Percentiles rank a stretch among this genome's conserved stretches.
Evolutionary conservation across 2,113 vertebrate species (phyloP).

Genomic region (Vulpes vulpes): DNA sequence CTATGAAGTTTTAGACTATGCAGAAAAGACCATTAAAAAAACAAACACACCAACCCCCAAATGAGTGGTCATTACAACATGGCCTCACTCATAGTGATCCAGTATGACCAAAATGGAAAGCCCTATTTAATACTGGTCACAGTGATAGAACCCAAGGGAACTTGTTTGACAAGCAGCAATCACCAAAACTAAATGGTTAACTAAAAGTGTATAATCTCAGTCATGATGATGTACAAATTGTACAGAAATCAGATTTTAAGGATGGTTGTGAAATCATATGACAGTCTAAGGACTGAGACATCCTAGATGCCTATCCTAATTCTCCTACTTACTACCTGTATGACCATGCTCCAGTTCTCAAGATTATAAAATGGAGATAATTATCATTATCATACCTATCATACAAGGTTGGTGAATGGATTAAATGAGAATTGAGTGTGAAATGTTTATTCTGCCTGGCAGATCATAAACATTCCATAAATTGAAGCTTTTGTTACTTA

Average conservation of each 20-base stretch:
- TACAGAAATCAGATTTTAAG: not conserved
- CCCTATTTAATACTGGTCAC: not conserved
- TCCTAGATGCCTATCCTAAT: not conserved
- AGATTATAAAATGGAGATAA: not conserved
- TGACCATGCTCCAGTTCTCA: not conserved
- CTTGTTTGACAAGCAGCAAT: not conserved
- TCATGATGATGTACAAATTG: not conserved
- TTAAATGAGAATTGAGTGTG: not conserved
- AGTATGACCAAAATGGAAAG: not conserved
- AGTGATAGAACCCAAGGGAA: not conserved
- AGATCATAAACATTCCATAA: not conserved
- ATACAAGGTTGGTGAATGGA: not conserved
- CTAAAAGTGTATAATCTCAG: not conserved
- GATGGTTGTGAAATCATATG: not conserved
- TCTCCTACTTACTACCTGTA: not conserved
- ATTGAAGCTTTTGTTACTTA: not conserved
- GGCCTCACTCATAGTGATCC: not conserved
- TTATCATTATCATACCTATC: not conserved
- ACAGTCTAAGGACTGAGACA: not conserved
- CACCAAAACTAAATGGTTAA: not conserved
- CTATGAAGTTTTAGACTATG: not conserved
- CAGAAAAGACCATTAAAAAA: not conserved
- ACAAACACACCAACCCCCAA: not conserved
- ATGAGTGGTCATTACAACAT: not conserved
- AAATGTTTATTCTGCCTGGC: not conserved